Evolutionary conservation across 1,140 invertebrate species (phyloP), one percentile per base, ranked within the genome.

Genomic region (Sitophilus oryzae): DNA sequence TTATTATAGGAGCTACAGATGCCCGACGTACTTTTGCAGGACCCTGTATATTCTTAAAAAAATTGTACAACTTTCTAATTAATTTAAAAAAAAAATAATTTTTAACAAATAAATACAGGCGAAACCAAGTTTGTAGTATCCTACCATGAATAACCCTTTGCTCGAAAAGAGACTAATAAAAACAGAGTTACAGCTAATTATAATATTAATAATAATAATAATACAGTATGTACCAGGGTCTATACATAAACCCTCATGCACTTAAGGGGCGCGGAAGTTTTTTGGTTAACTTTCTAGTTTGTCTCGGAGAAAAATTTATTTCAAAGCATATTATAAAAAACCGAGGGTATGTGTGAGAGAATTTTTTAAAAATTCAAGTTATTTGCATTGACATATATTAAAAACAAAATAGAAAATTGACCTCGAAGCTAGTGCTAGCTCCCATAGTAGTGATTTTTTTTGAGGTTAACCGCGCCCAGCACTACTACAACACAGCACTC

Each of bases 141-240:
- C n/a, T n/a, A n/a, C n/a, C n/a, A n/a, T n/a, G n/a, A n/a, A n/a
- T n/a, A n/a, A 38, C 37, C 22, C 37, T 5, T 23, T 19, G 2
- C 34, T 48, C 48, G 48, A 47, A 43, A 44, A 56, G 45, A 56
- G 53, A 56, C 53, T 56, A 56, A 30, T 30, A 30, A 56, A 61
- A 64, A 67, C 64, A 64, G 62, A 64, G 51, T 67, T 67, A 67
- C 66, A 56, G 59, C 66, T 67, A 67, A 56, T 66, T 59, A 64
- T 64, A 64, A 65, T 65, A 62, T 58, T 66, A 62, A 66, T 66
- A 64, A 61, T 64, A n/a, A n/a, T n/a, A 63, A 66, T 66, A 67
- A 67, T 67, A 67, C 65, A 67, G 56, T 67, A 67, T 67, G 65
- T 67, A 67, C 65, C 51, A 51, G 66, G 48, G 55, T 37, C 34